phyloP scores from a whole-genome alignment of 2,888 invertebrate genomes.

The Oxystoma pomonae region DNA sequence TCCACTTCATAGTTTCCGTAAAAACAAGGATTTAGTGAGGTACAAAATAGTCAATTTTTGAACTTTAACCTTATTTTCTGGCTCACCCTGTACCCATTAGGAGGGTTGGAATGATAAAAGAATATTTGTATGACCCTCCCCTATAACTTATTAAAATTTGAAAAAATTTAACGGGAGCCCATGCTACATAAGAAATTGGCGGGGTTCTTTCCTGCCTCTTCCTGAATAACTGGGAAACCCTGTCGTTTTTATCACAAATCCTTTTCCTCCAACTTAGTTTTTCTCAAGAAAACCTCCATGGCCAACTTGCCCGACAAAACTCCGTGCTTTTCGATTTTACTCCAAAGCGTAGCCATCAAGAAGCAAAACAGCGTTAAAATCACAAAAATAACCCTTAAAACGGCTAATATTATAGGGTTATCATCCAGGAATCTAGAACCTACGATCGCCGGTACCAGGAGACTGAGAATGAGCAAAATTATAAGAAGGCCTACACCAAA shows the following conservation, averaged over 20 bases:
- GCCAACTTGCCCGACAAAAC: not conserved
- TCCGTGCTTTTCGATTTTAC: constrained; percentile 1
- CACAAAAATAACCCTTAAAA: not conserved
- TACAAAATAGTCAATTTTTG: too few species aligned
- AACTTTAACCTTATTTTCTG: too few species aligned
- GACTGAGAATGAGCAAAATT: not conserved
- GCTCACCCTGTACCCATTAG: too few species aligned
- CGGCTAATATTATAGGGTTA: not conserved
- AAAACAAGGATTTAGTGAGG: too few species aligned
- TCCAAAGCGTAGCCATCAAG: constrained; percentile 2
- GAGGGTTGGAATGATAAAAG: too few species aligned
- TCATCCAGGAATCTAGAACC: not conserved
- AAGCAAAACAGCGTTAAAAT: constrained; percentile 1
- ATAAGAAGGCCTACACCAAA: not conserved
- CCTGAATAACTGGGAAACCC: too few species aligned
- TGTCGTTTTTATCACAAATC: not conserved
- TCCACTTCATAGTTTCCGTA: too few species aligned
- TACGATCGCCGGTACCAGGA: not conserved
- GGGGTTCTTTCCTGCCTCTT: too few species aligned
- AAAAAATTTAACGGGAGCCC: too few species aligned
- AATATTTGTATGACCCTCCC: too few species aligned
- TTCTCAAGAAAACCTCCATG: not conserved
- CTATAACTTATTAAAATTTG: too few species aligned
- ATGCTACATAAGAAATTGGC: too few species aligned
- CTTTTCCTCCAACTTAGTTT: not conserved